These are phyloP conservation scores for Nesogale talazaci DNA, from an alignment of 2,113 vertebrate genomes.

Conservation along the genomic window DNA sequence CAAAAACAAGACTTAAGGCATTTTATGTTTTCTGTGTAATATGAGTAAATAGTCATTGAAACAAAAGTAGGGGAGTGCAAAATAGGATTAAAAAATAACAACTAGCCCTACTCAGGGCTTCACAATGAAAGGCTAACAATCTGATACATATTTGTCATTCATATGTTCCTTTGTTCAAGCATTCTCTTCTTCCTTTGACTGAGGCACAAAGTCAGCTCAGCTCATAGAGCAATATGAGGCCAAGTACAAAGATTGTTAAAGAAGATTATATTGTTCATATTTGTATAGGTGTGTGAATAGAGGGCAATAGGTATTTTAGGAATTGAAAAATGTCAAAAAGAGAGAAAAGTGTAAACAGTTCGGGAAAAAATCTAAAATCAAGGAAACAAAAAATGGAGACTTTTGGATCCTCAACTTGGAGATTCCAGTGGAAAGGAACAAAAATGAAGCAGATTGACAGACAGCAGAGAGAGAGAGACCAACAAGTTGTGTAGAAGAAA, in stretches of 20 bases:
- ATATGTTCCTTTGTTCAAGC: neutral
- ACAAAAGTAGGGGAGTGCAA: conserved; percentile 3
- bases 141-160: neutral
- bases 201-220: neutral
- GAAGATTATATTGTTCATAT: neutral
- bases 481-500: neutral
- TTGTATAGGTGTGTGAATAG: neutral
- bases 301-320: neutral
- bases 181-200: conserved; percentile 1
- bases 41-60: neutral
- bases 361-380: neutral
- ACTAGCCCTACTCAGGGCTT: neutral
- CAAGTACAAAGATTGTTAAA: neutral
- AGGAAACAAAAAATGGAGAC: neutral
- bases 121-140: conserved; percentile 26
- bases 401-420: neutral
- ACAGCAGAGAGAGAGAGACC: accelerated
- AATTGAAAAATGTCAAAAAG: neutral
- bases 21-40: conserved; percentile 31
- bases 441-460: neutral
- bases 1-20: conserved; percentile 21
- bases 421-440: neutral
- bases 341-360: neutral
- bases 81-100: neutral
- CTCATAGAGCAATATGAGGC: neutral